A percentile compares a stretch with the other conserved stretches of the same genome.
Conservation (phyloP, 37 sponge, comb jelly and placozoan genomes). For the Agelas oroides region DNA sequence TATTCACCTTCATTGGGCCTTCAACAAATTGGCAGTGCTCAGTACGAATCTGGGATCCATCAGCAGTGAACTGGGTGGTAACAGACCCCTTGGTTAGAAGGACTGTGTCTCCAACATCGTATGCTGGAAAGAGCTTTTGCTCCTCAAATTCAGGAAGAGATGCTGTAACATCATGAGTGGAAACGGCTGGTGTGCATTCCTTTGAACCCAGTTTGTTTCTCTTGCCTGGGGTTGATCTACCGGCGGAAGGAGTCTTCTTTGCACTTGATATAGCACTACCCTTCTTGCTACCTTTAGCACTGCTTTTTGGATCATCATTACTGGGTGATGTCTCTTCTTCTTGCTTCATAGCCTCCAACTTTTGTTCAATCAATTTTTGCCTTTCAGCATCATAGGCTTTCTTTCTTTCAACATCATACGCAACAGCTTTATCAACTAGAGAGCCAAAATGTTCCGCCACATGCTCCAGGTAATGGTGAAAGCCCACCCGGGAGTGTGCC, state of each 20-base stretch:
- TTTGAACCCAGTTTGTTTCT: conserved; percentile 19
- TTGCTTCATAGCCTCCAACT: not conserved
- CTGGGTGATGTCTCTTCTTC: not conserved
- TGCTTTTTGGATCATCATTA: conserved; percentile 15
- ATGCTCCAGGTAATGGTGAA: conserved; percentile 72
- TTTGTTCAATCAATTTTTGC: conserved; percentile 30
- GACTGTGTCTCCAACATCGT: conserved; percentile 63
- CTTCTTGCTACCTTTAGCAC: conserved; percentile 45
- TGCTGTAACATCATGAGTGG: not conserved
- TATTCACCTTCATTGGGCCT: not conserved
- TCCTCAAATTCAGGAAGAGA: conserved; percentile 1
- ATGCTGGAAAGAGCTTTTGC: conserved; percentile 56
- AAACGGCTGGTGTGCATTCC: not conserved
- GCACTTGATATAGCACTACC: not conserved
- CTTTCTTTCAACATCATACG: conserved; percentile 41
- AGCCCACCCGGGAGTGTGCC: conserved; percentile 76
- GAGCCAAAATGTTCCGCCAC: conserved; percentile 43
- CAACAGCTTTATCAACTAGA: conserved; percentile 51
- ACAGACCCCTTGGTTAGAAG: conserved; percentile 22
- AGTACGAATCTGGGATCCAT: conserved; percentile 50
- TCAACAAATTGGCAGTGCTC: not conserved
- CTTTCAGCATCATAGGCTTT: conserved; percentile 11
- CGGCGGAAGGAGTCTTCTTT: conserved; percentile 14
- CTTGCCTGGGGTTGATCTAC: conserved; percentile 23
- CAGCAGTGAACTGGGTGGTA: conserved; percentile 44